Conservation (phyloP, 2,113 vertebrate genomes). For the Eurystomus gularis region DNA sequence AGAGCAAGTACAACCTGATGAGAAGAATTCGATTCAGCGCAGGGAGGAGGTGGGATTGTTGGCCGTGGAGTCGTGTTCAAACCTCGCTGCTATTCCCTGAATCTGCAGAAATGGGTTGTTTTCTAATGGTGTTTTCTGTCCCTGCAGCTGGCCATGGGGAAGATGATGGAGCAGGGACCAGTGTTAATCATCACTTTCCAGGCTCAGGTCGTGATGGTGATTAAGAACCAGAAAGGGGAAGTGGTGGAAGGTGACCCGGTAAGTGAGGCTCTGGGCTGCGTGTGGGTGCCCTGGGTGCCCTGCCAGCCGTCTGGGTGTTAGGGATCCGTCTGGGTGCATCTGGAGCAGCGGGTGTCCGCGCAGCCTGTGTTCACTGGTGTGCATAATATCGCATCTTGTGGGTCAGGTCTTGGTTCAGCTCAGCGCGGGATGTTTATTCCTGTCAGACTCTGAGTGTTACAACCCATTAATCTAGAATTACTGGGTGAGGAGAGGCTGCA, state of each 20-base stretch:
- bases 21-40: not conserved
- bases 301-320: fast-evolving
- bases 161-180: conserved; percentile 98
- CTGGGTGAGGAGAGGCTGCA: not conserved
- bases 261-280: conserved; percentile 33
- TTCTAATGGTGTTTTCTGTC: not conserved
- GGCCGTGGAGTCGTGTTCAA: not conserved
- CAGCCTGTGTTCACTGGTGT: fast-evolving
- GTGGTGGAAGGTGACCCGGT: conserved; percentile 95
- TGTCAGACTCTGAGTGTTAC: not conserved
- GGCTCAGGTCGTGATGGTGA: conserved; percentile 92
- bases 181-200: conserved; percentile 97
- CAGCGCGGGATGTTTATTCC: not conserved
- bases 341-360: fast-evolving
- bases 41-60: not conserved
- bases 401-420: not conserved
- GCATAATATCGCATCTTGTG: not conserved
- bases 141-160: conserved; percentile 91
- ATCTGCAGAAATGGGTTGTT: not conserved
- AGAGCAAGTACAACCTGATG: not conserved
- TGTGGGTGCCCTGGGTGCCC: fast-evolving
- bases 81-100: not conserved
- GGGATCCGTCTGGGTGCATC: not conserved
- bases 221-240: conserved; percentile 86
- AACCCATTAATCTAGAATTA: not conserved